Conservation (phyloP, 2,888 invertebrate species). For the Branchellion lobata region DNA sequence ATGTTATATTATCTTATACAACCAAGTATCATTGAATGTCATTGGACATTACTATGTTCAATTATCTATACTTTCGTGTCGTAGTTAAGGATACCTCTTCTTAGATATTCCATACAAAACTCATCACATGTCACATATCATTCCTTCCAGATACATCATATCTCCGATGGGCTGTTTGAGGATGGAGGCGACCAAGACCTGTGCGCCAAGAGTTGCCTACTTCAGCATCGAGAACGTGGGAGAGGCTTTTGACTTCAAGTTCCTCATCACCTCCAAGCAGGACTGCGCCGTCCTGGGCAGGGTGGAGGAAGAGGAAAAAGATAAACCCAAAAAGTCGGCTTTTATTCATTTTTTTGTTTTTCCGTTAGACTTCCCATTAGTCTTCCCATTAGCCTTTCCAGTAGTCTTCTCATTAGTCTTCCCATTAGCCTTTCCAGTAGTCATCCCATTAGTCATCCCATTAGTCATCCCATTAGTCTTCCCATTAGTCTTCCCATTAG, state of each 20-base stretch:
- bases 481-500: too few species aligned
- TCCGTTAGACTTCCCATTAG: not conserved
- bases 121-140: not conserved
- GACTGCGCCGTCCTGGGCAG: constrained; percentile 34
- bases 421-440: too few species aligned
- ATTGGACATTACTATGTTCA: not conserved
- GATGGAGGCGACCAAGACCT: constrained; percentile 61
- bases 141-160: constrained; percentile 58
- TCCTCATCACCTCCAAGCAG: constrained; percentile 57
- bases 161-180: constrained; percentile 61
- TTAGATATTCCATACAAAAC: constrained; percentile 58
- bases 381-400: too few species aligned
- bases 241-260: constrained; percentile 62
- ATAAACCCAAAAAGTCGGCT: constrained; percentile 55
- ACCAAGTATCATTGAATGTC: too few species aligned
- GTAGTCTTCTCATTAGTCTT: too few species aligned
- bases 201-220: constrained; percentile 59
- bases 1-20: not conserved
- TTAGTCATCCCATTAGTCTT: too few species aligned
- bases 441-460: too few species aligned
- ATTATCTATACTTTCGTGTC: too few species aligned
- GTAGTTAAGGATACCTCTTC: not conserved
- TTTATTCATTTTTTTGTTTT: not conserved
- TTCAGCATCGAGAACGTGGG: constrained; percentile 62
- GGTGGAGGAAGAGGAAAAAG: constrained; percentile 45